These are phyloP conservation scores for Diaprepes abbreviatus DNA, from an alignment of 2,888 invertebrate species.

Conservation along the genomic window DNA sequence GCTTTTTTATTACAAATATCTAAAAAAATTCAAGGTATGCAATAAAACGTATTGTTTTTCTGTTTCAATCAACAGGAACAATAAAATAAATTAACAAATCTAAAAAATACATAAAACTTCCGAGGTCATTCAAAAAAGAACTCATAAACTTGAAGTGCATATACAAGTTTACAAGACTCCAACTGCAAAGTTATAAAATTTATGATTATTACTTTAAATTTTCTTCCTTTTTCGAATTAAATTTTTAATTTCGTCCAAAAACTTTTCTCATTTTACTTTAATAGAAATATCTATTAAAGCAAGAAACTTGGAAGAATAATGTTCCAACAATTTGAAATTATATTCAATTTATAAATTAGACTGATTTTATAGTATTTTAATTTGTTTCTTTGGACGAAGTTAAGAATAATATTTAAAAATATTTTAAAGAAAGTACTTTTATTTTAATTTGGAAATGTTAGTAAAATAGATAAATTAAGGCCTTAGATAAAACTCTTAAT, in stretches of 20 bases:
- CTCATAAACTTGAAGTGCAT: conserved; percentile 4
- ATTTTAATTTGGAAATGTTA: too few relatives aligned
- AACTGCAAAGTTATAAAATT: conserved; percentile 13
- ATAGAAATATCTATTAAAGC: conserved; percentile 40
- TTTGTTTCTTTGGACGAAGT: not conserved
- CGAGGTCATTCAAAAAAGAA: not conserved
- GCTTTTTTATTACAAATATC: too few relatives aligned
- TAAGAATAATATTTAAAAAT: not conserved
- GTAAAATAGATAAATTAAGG: too few relatives aligned
- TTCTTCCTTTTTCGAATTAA: conserved; percentile 29
- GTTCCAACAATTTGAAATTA: conserved; percentile 21
- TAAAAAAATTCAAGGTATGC: too few relatives aligned
- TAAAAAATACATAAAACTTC: not conserved
- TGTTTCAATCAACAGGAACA: not conserved
- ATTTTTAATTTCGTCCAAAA: conserved; percentile 44
- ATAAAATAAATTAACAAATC: not conserved
- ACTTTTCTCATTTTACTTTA: conserved; percentile 46
- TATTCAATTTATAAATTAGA: conserved; percentile 19
- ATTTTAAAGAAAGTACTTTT: too few relatives aligned
- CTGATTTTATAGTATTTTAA: conserved; percentile 26
- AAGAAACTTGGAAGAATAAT: conserved; percentile 17
- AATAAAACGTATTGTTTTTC: not conserved
- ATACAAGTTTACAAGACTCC: conserved; percentile 1
- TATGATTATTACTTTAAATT: conserved; percentile 20
- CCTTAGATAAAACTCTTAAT: too few relatives aligned